Evolutionary conservation across 2,113 vertebrate genomes (phyloP).

Genomic region (Trogon surrucura): DNA sequence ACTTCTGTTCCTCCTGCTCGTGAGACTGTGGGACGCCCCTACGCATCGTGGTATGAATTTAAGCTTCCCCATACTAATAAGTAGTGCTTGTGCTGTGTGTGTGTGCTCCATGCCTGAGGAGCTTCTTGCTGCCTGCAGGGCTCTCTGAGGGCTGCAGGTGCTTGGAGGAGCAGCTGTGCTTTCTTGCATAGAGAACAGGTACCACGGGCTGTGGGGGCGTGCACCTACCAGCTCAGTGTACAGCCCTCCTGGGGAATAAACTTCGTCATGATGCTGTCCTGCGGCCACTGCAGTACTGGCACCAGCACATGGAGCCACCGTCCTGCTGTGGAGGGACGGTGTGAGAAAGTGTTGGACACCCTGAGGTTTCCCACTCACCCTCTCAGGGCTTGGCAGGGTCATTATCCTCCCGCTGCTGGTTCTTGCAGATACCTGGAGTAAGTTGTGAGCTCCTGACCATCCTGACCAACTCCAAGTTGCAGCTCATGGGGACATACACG

Average conservation of each 20-base stretch:
- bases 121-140: background rate
- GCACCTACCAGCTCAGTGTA: accelerated
- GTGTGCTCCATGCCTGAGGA: accelerated
- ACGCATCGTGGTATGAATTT: accelerated
- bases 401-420: background rate
- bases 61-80: background rate
- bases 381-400: background rate
- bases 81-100: accelerated
- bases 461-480: background rate
- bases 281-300: background rate
- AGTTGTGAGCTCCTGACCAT: accelerated
- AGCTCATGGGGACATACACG: background rate
- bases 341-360: background rate
- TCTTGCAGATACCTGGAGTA: background rate
- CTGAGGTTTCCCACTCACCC: accelerated
- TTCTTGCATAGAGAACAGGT: background rate
- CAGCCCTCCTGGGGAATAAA: background rate
- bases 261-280: accelerated
- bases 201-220: background rate
- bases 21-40: background rate
- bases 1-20: background rate
- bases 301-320: background rate
- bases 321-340: background rate
- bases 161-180: background rate
- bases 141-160: background rate